A percentile compares a stretch with the other conserved stretches of the same genome.
Evolutionary conservation across 1,140 invertebrate genomes (phyloP).

Genomic region (Rhagoletis pomonella): DNA sequence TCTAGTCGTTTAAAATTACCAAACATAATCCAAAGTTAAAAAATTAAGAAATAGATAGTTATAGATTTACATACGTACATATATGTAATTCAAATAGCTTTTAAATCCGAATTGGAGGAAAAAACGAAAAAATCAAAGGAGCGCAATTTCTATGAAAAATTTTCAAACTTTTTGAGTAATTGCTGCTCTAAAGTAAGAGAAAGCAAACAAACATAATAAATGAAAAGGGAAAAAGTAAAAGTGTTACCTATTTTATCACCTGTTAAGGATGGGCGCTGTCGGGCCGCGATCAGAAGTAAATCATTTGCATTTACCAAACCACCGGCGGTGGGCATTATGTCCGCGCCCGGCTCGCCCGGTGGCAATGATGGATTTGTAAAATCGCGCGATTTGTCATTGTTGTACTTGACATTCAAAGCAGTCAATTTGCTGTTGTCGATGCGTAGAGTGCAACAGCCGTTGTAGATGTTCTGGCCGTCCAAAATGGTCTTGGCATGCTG

Average conservation of each 20-base stretch:
- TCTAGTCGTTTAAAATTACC: background rate
- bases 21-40: background rate
- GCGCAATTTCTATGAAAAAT: background rate
- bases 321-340: constrained; percentile 78
- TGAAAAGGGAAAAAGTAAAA: constrained; percentile 62
- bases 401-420: constrained; percentile 98
- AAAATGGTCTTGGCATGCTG: constrained; percentile 96
- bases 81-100: background rate
- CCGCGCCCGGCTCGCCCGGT: constrained; percentile 88
- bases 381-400: constrained; percentile 99
- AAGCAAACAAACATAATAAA: constrained; percentile 55
- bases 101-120: background rate
- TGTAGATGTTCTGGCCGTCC: constrained; percentile 99
- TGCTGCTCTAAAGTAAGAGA: background rate
- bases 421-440: constrained; percentile 99
- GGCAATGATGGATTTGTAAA: constrained; percentile 98
- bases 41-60: background rate
- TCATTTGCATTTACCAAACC: constrained; percentile 78
- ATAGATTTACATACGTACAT: too few relatives aligned
- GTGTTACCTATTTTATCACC: constrained; percentile 76
- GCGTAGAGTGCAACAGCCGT: constrained; percentile 98
- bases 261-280: constrained; percentile 78
- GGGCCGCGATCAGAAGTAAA: constrained; percentile 81
- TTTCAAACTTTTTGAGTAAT: background rate
- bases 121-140: too few relatives aligned